Evolutionary conservation across 2,797 vertebrate species (phyloP).

Genomic region (Silurus lanzhouensis): DNA sequence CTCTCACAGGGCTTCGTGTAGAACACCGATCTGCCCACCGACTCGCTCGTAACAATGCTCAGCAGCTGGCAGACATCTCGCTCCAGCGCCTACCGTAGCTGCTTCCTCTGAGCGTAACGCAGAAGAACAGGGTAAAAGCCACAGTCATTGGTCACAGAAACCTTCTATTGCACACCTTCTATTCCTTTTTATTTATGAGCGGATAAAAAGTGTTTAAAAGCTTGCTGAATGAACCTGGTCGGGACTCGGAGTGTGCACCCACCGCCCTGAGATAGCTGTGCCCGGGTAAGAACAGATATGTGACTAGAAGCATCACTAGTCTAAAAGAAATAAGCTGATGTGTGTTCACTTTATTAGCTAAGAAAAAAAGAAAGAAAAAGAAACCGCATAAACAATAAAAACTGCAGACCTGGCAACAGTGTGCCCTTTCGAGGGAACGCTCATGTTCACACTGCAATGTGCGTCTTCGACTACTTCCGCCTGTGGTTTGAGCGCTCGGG

Average conservation of each 20-base stretch:
- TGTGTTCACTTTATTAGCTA: too few relatives aligned
- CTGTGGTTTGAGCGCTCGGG: not conserved
- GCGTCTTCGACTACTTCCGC: not conserved
- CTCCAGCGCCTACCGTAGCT: not conserved
- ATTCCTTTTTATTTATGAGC: too few relatives aligned
- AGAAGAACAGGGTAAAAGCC: conserved; percentile 18
- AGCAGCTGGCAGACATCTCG: not conserved
- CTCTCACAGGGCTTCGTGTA: not conserved
- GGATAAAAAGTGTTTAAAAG: too few relatives aligned
- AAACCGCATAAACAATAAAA: not conserved
- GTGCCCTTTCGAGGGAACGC: not conserved
- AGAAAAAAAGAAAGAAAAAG: not conserved
- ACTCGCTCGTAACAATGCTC: not conserved
- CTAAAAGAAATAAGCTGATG: not conserved
- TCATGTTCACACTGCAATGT: not conserved
- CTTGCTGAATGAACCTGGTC: too few relatives aligned
- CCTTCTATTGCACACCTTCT: conserved; percentile 7
- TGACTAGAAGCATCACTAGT: not conserved
- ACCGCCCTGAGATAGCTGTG: too few relatives aligned
- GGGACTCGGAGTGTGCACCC: too few relatives aligned
- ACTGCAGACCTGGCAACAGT: not conserved
- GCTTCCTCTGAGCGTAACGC: not conserved
- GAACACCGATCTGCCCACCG: conserved; percentile 2
- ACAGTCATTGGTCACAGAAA: conserved; percentile 27
- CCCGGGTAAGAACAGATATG: too few relatives aligned